Conservation (phyloP, 2,797 vertebrate species). For the Hemitrygon akajei region DNA sequence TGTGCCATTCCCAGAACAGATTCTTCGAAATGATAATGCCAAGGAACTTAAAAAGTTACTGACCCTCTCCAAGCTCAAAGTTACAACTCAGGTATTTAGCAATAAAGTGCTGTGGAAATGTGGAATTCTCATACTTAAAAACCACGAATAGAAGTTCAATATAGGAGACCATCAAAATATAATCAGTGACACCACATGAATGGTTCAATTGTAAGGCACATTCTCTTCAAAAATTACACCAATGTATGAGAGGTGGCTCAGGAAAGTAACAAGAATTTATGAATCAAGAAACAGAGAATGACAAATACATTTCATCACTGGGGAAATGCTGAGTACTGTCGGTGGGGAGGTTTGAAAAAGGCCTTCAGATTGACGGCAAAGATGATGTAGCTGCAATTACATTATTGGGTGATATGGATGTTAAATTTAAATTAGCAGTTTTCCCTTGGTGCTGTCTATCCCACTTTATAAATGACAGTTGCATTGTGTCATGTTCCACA, state of each 20-base stretch:
- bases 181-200: background rate
- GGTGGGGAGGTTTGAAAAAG: background rate
- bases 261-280: background rate
- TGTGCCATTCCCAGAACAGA: too few relatives aligned
- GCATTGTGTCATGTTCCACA: background rate
- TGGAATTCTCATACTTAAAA: background rate
- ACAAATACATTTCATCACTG: background rate
- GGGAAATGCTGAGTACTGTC: slow-evolving; percentile 12
- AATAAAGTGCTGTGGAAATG: background rate
- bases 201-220: background rate
- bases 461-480: slow-evolving; percentile 1
- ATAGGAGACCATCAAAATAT: background rate
- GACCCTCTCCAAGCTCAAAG: background rate
- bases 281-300: background rate
- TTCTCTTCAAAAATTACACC: background rate
- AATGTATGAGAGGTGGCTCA: background rate
- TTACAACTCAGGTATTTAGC: background rate
- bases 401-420: background rate
- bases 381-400: background rate
- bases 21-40: too few relatives aligned
- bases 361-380: background rate
- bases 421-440: slow-evolving; percentile 28
- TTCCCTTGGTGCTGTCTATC: background rate
- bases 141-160: background rate
- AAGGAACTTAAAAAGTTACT: too few relatives aligned